Conservation (phyloP, 2,888 invertebrate genomes). For the Archaeoteleia sp. region DNA sequence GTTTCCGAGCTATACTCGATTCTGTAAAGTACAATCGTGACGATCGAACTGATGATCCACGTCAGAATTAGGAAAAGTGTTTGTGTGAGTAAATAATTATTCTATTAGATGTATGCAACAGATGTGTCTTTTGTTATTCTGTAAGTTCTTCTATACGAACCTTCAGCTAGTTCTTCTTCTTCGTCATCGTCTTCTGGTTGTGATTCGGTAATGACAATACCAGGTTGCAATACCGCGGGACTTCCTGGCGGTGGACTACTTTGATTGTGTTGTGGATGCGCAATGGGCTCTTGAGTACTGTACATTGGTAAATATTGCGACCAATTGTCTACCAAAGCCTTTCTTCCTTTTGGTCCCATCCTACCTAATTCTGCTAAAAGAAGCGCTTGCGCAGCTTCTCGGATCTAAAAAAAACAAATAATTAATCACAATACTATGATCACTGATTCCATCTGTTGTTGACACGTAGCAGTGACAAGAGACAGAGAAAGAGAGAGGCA, state of each 20-base stretch:
- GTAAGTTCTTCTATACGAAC: no score
- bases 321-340: slow-evolving; percentile 96
- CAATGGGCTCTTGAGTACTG: slow-evolving; percentile 87
- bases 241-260: slow-evolving; percentile 75
- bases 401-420: no score
- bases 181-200: slow-evolving; percentile 86
- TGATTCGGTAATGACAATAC: slow-evolving; percentile 53
- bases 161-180: slow-evolving; percentile 88
- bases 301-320: slow-evolving; percentile 94
- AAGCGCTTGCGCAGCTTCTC: slow-evolving; percentile 97
- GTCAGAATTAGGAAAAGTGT: no score
- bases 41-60: no score
- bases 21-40: slow-evolving; percentile 66
- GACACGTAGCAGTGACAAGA: background rate
- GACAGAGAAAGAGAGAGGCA: no score
- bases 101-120: no score
- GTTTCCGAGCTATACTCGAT: slow-evolving; percentile 81
- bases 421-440: background rate
- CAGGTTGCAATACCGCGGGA: slow-evolving; percentile 62
- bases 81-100: no score
- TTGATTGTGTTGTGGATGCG: slow-evolving; percentile 78
- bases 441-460: background rate
- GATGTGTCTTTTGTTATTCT: no score
- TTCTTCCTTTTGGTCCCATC: slow-evolving; percentile 92
- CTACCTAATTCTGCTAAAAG: slow-evolving; percentile 93